Evolutionary conservation across 1,140 invertebrate species (phyloP).

Genomic region (Cyclargus thomasi): DNA sequence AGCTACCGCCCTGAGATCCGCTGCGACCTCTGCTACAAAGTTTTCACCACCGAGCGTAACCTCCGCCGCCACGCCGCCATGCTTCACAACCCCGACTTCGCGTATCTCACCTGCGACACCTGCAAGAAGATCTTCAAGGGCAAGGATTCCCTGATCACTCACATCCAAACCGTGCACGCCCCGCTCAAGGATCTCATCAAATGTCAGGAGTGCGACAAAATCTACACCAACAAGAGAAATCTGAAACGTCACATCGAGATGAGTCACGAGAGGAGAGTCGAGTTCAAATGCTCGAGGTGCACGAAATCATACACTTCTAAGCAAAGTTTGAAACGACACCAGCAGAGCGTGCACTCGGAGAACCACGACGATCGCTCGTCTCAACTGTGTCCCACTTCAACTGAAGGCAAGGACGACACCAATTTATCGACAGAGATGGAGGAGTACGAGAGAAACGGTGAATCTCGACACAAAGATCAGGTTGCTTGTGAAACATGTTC

Average conservation of each 20-base stretch:
- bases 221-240: conserved; percentile 45
- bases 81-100: conserved; percentile 40
- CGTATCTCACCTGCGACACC: conserved; percentile 42
- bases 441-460: neutral
- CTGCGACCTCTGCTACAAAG: conserved; percentile 44
- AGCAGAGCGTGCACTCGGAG: neutral
- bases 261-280: conserved; percentile 40
- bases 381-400: neutral
- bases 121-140: conserved; percentile 47
- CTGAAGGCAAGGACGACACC: neutral
- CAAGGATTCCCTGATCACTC: conserved; percentile 38
- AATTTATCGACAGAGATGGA: neutral
- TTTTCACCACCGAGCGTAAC: conserved; percentile 47
- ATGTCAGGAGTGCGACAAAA: conserved; percentile 47
- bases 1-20: conserved; percentile 30
- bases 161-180: conserved; percentile 40
- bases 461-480: neutral
- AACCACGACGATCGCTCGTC: neutral
- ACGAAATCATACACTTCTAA: conserved; percentile 54
- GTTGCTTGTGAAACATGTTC: conserved; percentile 38
- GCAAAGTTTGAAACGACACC: conserved; percentile 48
- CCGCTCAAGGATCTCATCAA: conserved; percentile 28
- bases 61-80: conserved; percentile 46
- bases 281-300: conserved; percentile 44
- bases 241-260: conserved; percentile 47